phyloP scores from a whole-genome alignment of 2,113 vertebrate genomes.

The Struthidea cinerea region DNA sequence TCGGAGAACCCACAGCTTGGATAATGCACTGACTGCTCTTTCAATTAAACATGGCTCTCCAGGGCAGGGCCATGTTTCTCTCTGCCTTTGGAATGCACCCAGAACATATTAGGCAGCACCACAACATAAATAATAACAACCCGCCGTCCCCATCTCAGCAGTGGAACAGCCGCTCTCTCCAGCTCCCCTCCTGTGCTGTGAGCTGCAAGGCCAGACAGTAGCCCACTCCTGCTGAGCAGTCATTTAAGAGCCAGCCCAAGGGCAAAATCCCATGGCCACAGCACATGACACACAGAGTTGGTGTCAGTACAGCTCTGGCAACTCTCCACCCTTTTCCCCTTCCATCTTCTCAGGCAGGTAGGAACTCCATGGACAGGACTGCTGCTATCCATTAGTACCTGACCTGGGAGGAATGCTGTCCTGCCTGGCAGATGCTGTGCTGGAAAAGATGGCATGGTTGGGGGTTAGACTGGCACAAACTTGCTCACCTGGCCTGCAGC shows the following conservation, averaged over 20 bases:
- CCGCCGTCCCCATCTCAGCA: slow-evolving; percentile 39
- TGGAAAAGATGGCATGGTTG: neutral
- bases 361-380: neutral
- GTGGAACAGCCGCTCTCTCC: neutral
- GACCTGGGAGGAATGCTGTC: neutral
- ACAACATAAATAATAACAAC: slow-evolving; percentile 59
- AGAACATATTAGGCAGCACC: slow-evolving; percentile 31
- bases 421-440: neutral
- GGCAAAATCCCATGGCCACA: slow-evolving; percentile 12
- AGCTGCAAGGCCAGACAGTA: slow-evolving; percentile 56
- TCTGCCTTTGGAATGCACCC: slow-evolving; percentile 37
- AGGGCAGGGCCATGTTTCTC: neutral
- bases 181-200: slow-evolving; percentile 10
- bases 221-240: slow-evolving; percentile 41
- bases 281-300: neutral
- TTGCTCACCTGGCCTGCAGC: neutral
- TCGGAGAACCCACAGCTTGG: neutral
- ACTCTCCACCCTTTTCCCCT: neutral
- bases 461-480: neutral
- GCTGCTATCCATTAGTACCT: neutral
- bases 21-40: slow-evolving; percentile 31
- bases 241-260: neutral
- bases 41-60: neutral
- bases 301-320: neutral
- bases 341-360: neutral